These are phyloP conservation scores for Cairina moschata DNA, from an alignment of 2,113 vertebrate genomes.

Conservation along the genomic window DNA sequence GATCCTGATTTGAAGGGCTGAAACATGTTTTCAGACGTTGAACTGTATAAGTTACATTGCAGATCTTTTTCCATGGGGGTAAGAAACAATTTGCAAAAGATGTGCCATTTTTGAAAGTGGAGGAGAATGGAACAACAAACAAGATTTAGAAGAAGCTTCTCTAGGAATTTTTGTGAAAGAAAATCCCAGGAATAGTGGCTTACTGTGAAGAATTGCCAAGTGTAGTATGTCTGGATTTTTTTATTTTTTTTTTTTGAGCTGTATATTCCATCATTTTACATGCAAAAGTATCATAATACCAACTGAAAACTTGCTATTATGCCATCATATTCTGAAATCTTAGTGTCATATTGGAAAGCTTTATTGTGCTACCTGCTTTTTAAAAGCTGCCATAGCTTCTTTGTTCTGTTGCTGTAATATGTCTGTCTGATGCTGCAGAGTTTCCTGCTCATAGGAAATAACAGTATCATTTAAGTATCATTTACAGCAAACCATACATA, in stretches of 20 bases:
- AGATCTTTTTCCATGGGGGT: not conserved
- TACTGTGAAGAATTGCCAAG: not conserved
- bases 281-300: not conserved
- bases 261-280: not conserved
- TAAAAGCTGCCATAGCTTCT: slow-evolving; percentile 80
- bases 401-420: slow-evolving; percentile 79
- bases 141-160: not conserved
- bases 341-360: not conserved
- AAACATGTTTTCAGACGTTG: not conserved
- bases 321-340: not conserved
- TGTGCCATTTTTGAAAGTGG: not conserved
- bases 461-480: not conserved
- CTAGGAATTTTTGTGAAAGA: not conserved
- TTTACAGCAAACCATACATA: not conserved
- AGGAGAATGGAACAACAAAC: not conserved
- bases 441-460: slow-evolving; percentile 73
- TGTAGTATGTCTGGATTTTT: not conserved
- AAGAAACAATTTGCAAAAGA: not conserved
- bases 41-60: not conserved
- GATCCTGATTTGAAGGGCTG: not conserved
- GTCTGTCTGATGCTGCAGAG: slow-evolving; percentile 80
- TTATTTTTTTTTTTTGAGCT: not conserved
- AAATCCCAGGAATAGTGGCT: not conserved
- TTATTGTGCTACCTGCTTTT: slow-evolving; percentile 86
- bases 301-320: not conserved